These are phyloP conservation scores for Sisyra terminalis DNA, from an alignment of 2,888 invertebrate genomes.

Conservation along the genomic window DNA sequence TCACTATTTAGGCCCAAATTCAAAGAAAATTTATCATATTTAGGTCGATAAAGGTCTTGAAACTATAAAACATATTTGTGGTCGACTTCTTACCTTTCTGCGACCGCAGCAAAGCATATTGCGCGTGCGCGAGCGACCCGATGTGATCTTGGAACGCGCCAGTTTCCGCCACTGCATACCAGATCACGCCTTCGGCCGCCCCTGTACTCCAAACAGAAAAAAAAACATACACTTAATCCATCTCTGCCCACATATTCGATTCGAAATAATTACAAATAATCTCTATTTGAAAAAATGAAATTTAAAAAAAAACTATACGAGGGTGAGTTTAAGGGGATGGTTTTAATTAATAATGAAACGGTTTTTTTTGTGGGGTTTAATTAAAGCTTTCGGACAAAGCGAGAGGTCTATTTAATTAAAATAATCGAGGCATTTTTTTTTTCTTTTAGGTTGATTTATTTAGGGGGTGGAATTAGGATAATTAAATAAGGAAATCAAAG, in stretches of 20 bases:
- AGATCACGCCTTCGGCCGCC: conserved; percentile 48
- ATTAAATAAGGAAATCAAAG: too few species aligned
- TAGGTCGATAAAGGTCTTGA: too few species aligned
- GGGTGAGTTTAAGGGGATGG: too few species aligned
- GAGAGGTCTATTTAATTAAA: not conserved
- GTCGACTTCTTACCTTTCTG: conserved; percentile 56
- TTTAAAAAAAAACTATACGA: too few species aligned
- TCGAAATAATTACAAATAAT: not conserved
- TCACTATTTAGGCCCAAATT: too few species aligned
- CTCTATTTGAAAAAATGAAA: not conserved
- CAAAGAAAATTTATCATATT: too few species aligned
- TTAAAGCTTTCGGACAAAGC: not conserved
- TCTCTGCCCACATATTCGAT: not conserved
- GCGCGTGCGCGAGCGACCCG: conserved; percentile 58
- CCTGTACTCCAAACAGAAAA: conserved; percentile 19
- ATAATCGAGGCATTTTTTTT: not conserved
- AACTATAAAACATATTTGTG: too few species aligned
- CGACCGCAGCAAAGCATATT: conserved; percentile 92
- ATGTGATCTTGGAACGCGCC: conserved; percentile 44
- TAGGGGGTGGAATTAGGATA: too few species aligned
- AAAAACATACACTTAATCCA: not conserved
- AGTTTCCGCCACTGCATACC: conserved; percentile 73
- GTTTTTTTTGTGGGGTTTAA: not conserved
- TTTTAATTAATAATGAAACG: not conserved
- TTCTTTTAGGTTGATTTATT: too few species aligned